phyloP scores from a whole-genome alignment of 1,140 invertebrate genomes.

The Stenopsyche tienmushanensis region DNA sequence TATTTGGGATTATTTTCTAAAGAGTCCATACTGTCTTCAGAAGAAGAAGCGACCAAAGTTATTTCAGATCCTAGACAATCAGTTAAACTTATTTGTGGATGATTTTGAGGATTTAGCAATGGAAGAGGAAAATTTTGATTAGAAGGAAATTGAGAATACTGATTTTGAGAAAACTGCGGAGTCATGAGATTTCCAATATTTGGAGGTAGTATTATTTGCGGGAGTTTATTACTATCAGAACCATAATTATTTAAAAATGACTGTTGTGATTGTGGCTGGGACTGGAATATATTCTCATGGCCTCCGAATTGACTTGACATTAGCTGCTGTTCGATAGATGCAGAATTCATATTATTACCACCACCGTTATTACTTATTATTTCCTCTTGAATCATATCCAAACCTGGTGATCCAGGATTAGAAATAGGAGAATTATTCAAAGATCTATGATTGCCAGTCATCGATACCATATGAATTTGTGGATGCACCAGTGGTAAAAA shows the following conservation, averaged over 20 bases:
- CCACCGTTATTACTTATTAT: conserved; percentile 57
- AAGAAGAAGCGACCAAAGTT: conserved; percentile 70
- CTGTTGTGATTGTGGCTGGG: conserved; percentile 1
- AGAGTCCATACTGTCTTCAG: conserved; percentile 65
- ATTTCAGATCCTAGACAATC: conserved; percentile 85
- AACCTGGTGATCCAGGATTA: conserved; percentile 64
- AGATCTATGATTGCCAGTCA: conserved; percentile 52
- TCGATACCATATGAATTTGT: conserved; percentile 49
- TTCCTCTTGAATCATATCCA: conserved; percentile 88
- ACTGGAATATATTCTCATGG: conserved; percentile 19
- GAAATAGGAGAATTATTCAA: conserved; percentile 62
- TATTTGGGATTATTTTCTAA: conserved; percentile 55
- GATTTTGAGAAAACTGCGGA: conserved; percentile 12
- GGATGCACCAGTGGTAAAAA: conserved; percentile 45
- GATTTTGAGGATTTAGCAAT: conserved; percentile 40
- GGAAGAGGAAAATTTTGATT: conserved; percentile 26
- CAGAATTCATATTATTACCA: conserved; percentile 41
- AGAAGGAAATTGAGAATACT: not conserved
- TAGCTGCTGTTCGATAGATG: conserved; percentile 25
- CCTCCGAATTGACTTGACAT: conserved; percentile 10
- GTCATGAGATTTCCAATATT: conserved; percentile 22
- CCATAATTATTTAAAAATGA: conserved; percentile 28
- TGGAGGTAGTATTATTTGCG: conserved; percentile 29
- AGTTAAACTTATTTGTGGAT: conserved; percentile 88
- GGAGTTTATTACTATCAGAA: conserved; percentile 6